Conservation (phyloP, 37 sponge, comb jelly and placozoan genomes). For the Tethya wilhelma region DNA sequence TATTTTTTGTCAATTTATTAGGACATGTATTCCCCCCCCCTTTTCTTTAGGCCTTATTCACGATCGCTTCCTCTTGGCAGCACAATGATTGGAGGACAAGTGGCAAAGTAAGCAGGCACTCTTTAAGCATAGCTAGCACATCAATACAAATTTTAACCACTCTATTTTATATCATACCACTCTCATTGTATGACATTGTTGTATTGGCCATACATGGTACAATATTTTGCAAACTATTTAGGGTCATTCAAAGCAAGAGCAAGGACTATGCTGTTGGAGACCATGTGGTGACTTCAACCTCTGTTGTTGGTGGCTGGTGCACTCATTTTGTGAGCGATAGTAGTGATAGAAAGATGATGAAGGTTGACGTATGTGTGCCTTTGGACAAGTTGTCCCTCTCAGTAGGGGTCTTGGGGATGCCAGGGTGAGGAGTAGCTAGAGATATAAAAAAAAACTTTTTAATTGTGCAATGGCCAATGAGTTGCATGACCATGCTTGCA, state of each 20-base stretch:
- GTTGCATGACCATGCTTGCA: conserved; percentile 11
- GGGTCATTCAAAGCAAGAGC: conserved; percentile 75
- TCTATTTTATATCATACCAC: too few relatives aligned
- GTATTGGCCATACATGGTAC: too few relatives aligned
- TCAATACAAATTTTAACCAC: too few relatives aligned
- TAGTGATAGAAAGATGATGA: not conserved
- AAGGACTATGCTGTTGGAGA: conserved; percentile 74
- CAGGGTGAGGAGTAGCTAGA: conserved; percentile 89
- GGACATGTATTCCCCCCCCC: too few relatives aligned
- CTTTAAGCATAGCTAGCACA: too few relatives aligned
- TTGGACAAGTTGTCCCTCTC: conserved; percentile 39
- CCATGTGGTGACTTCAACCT: conserved; percentile 49
- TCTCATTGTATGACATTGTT: too few relatives aligned
- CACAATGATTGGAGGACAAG: conserved; percentile 84
- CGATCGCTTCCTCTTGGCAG: not conserved
- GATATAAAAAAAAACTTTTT: too few relatives aligned
- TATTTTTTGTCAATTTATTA: too few relatives aligned
- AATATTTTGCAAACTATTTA: too few relatives aligned
- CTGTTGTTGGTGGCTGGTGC: conserved; percentile 78
- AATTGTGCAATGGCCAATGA: too few relatives aligned
- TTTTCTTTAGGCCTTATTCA: conserved; percentile 29
- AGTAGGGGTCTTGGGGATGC: conserved; percentile 90
- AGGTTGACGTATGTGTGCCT: conserved; percentile 36
- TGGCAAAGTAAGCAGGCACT: conserved; percentile 72
- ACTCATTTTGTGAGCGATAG: conserved; percentile 48